Conservation (phyloP, 2,888 invertebrate species). For the Drosophila pseudotalamancana region DNA sequence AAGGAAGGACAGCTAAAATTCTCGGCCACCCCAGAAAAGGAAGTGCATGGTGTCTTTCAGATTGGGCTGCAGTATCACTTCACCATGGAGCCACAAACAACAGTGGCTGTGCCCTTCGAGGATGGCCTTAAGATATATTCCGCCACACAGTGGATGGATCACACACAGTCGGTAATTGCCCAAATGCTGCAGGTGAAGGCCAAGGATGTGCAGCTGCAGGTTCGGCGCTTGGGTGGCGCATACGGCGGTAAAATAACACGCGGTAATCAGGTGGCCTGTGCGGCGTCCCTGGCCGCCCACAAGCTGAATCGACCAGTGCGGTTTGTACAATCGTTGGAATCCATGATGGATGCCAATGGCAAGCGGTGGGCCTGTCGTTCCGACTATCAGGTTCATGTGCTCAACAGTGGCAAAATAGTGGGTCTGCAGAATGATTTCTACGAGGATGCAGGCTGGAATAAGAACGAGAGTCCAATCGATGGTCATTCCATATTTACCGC, state of each 20-base stretch:
- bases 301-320: conserved; percentile 87
- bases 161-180: conserved; percentile 86
- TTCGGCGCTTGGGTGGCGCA: conserved; percentile 91
- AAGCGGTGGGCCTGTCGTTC: conserved; percentile 87
- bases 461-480: conserved; percentile 85
- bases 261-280: conserved; percentile 86
- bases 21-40: conserved; percentile 41
- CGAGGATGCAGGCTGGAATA: conserved; percentile 86
- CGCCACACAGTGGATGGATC: conserved; percentile 88
- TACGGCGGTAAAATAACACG: conserved; percentile 92
- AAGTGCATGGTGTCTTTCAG: conserved; percentile 85
- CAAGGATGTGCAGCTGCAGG: conserved; percentile 89
- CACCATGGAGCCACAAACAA: conserved; percentile 90
- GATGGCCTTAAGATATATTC: conserved; percentile 89
- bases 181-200: conserved; percentile 86
- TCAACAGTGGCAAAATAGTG: conserved; percentile 88
- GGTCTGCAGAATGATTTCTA: conserved; percentile 86
- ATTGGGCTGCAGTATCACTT: conserved; percentile 90
- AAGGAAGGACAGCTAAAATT: conserved; percentile 36
- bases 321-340: conserved; percentile 89
- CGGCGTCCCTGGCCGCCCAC: conserved; percentile 89
- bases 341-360: conserved; percentile 89
- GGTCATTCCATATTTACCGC: conserved; percentile 73
- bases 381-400: conserved; percentile 88
- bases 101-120: conserved; percentile 88